Evolutionary conservation across 1,140 invertebrate species (phyloP), one percentile per base, ranked within the genome.

Genomic region (Metaphire vulgaris): DNA sequence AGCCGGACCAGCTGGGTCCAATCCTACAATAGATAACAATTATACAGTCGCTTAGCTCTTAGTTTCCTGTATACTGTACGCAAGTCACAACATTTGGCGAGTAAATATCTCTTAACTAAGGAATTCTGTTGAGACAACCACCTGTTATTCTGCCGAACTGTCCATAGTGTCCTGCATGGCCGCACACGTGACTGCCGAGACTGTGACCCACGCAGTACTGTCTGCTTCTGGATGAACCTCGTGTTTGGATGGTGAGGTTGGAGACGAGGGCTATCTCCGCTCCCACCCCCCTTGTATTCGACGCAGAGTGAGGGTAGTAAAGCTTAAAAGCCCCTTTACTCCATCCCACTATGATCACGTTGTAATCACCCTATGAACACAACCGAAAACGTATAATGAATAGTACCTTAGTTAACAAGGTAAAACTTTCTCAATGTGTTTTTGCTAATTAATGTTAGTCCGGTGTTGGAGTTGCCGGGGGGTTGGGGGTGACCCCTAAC

Each of bases 111-210:
- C n/a, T n/a, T n/a, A n/a, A n/a, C n/a, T n/a, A n/a, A n/a, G n/a
- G n/a, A n/a, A n/a, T n/a, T n/a, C n/a, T n/a, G n/a, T n/a, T n/a
- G n/a, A n/a, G n/a, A n/a, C n/a, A n/a, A n/a, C n/a, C n/a, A 85
- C 88, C 88, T 34, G 91, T 92, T 66, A 94, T 93, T 79, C 91
- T 88, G 1, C 90, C 92, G 91, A 29, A 94, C 88, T 79, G 94
- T 29, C 76, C 77, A 68, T 64, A 34, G 28, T 79, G 78, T 14
- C 85, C 84, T 16, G 80, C 82, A 74, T 84, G 84, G 1, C 85
- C 85, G 65, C 81, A 80, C 1, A 85, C 76, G 67, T 86, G 85
- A 21, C 83, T 80, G 1, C 85, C 85, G 0, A 86, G 78, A 76
- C 84, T 85, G 80, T 85, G 84, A 0, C 85, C 84, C 70, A 85